phyloP scores from a whole-genome alignment of 1,140 invertebrate species.

The Drosophila leontia region DNA sequence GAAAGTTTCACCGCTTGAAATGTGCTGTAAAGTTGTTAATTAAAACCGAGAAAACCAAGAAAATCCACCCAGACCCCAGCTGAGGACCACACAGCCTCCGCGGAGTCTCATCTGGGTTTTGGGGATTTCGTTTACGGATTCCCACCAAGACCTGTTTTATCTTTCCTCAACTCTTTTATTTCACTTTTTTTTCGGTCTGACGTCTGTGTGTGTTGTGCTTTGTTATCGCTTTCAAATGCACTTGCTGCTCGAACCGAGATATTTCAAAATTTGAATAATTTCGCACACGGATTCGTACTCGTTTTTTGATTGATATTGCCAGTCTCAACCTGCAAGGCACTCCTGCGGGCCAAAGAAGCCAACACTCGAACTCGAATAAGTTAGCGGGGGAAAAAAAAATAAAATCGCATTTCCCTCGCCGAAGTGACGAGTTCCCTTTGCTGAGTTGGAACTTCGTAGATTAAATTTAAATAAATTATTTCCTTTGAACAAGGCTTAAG shows the following conservation, averaged over 20 bases:
- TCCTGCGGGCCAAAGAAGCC: constrained; percentile 46
- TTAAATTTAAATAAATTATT: too few relatives aligned
- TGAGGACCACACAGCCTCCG: constrained; percentile 38
- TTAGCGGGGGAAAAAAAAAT: constrained; percentile 11
- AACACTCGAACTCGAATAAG: constrained; percentile 40
- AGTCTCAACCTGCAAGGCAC: constrained; percentile 46
- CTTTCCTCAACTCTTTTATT: constrained; percentile 7
- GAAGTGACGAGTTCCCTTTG: neutral
- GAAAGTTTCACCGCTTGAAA: constrained; percentile 77
- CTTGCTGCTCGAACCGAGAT: constrained; percentile 44
- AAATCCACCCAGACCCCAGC: constrained; percentile 57
- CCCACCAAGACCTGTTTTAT: constrained; percentile 62
- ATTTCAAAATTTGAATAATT: constrained; percentile 57
- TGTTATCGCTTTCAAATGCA: constrained; percentile 57
- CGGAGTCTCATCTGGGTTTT: constrained; percentile 28
- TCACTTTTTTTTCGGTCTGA: neutral
- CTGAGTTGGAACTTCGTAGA: rapidly evolving
- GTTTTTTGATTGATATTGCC: constrained; percentile 63
- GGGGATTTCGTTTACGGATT: constrained; percentile 58
- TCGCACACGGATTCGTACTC: constrained; percentile 51
- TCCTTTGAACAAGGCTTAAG: neutral
- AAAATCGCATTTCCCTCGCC: neutral
- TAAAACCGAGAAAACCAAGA: constrained; percentile 67
- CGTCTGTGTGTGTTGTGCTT: constrained; percentile 14
- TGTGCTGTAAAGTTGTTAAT: constrained; percentile 80